These are phyloP conservation scores for Selenia dentaria DNA, from an alignment of 2,888 invertebrate genomes.

Conservation along the genomic window DNA sequence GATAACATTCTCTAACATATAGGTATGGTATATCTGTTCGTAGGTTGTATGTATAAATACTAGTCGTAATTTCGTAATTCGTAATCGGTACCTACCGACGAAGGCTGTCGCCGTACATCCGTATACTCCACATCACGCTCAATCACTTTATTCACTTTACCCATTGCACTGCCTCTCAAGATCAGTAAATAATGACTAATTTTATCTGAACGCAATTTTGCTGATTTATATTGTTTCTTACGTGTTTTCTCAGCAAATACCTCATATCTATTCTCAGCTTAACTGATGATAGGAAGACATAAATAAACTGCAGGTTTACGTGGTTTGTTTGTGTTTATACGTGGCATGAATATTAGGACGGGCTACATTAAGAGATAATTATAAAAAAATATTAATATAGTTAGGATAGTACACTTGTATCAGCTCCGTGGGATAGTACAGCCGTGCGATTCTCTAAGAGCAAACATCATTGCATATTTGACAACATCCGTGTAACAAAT, in stretches of 20 bases:
- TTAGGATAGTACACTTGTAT: too few relatives aligned
- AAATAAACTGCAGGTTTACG: constrained; percentile 15
- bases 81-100: constrained; percentile 34
- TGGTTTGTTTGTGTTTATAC: constrained; percentile 10
- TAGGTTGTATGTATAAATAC: too few relatives aligned
- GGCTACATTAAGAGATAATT: background rate
- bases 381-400: background rate
- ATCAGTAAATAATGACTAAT: constrained; percentile 28
- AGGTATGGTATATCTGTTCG: too few relatives aligned
- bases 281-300: constrained; percentile 21
- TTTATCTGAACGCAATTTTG: constrained; percentile 17
- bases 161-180: constrained; percentile 27
- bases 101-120: constrained; percentile 21
- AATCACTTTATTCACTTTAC: constrained; percentile 22
- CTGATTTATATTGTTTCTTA: constrained; percentile 30
- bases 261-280: constrained; percentile 23
- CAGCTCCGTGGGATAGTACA: too few relatives aligned
- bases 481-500: too few relatives aligned
- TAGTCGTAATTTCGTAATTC: too few relatives aligned
- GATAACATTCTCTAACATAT: too few relatives aligned
- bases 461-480: too few relatives aligned
- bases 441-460: too few relatives aligned
- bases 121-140: constrained; percentile 31
- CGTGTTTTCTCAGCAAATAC: constrained; percentile 40
- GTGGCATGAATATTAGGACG: constrained; percentile 9